These are phyloP conservation scores for Chymomyza fuscimana DNA, from an alignment of 2,888 invertebrate genomes.

Conservation along the genomic window DNA sequence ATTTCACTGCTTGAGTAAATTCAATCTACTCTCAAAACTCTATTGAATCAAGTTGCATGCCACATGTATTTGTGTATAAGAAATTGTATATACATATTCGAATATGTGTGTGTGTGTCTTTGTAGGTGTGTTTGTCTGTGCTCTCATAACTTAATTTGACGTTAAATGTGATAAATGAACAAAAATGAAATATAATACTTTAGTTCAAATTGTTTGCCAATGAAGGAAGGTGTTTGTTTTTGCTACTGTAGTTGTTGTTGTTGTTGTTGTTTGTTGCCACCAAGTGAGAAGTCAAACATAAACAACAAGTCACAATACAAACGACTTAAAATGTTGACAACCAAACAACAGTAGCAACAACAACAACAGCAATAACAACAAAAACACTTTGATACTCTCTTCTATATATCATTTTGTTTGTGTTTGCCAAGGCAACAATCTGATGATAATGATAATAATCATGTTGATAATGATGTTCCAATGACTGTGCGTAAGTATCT, in stretches of 20 bases:
- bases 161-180: conserved; percentile 51
- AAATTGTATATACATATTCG: not conserved
- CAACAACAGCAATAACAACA: not conserved
- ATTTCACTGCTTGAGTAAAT: too few relatives aligned
- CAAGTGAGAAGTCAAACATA: conserved; percentile 6
- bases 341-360: not conserved
- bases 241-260: not conserved
- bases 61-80: too few relatives aligned
- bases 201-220: conserved; percentile 1
- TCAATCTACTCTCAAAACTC: too few relatives aligned
- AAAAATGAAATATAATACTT: conserved; percentile 4
- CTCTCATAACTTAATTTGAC: conserved; percentile 47
- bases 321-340: conserved; percentile 5
- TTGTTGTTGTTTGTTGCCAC: not conserved
- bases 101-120: not conserved
- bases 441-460: not conserved
- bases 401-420: conserved; percentile 4
- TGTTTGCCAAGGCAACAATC: conserved; percentile 3
- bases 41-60: too few relatives aligned
- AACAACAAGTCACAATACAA: not conserved
- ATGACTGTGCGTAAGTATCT: not conserved
- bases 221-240: conserved; percentile 1
- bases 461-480: not conserved
- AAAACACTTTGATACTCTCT: not conserved
- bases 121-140: not conserved